Evolutionary conservation across 2,888 invertebrate genomes (phyloP), one percentile per base, ranked within the genome.

Genomic region (Drosophila anceps): DNA sequence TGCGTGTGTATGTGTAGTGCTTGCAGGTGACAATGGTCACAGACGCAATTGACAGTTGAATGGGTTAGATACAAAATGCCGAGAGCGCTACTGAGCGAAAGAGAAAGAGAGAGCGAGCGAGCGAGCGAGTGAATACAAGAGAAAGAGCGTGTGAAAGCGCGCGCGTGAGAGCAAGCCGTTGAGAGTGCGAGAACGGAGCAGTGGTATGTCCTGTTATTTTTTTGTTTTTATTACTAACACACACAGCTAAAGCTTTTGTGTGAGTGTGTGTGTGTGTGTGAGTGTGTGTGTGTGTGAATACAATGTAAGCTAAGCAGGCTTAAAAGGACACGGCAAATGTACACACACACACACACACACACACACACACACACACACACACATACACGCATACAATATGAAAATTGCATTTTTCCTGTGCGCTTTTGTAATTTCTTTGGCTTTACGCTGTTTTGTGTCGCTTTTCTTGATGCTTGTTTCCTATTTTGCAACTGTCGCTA

Each of bases 321-420:
- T 67, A 82, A 76, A 80, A 69, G 73, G 61, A 80, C 43, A 57
- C 57, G 18, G 43, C 15, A 57, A 57, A 57, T 39, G 37, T 37
- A 37, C 37, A 24, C 24, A 37, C 75, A 37, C 53, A 53, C 35
- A 37, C 79, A 53, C 53, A 48, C 48, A 31, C 33, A 48, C n/a
- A n/a, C n/a, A n/a, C n/a, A n/a, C n/a, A n/a, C n/a, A n/a, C n/a
- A 13, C 44, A 46, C 67, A 4, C 2, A 24, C 24, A 24, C 24
- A 4, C 24, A 24, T 3, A 24, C 24, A 24, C 24, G 4, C 24
- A 24, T 4, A 54, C 69, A 86, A 77, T 78, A 81, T 69, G 76
- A 82, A 82, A 88, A 84, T 84, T 90, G 88, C 85, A 90, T 88
- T 89, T 84, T 84, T 76, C 78, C 88, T 79, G 76, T 69, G 69